Evolutionary conservation across 2,888 invertebrate genomes (phyloP).

Genomic region (Tenthredo distinguenda): DNA sequence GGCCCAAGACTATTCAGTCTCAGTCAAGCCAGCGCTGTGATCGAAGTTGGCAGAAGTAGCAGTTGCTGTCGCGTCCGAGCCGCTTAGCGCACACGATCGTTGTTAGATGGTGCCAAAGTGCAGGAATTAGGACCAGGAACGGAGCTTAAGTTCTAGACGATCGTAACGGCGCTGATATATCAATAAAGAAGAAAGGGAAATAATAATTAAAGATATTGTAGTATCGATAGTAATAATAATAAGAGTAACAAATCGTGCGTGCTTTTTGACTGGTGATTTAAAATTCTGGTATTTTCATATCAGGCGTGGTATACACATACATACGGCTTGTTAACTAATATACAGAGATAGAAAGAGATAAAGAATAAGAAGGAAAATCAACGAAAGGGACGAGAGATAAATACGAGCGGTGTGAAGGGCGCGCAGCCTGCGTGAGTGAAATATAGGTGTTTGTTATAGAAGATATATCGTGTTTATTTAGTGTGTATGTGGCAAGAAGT

Average conservation of each 20-base stretch:
- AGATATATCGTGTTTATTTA: constrained; percentile 30
- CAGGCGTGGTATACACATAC: neutral
- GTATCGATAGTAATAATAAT: neutral
- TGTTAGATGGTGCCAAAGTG: constrained; percentile 55
- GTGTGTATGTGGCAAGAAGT: constrained; percentile 52
- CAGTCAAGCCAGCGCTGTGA: constrained; percentile 75
- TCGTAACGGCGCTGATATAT: constrained; percentile 12
- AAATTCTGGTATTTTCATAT: neutral
- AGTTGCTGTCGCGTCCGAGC: constrained; percentile 62
- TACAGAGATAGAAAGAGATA: neutral
- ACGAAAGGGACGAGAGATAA: neutral
- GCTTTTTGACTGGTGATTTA: neutral
- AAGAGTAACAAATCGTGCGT: neutral
- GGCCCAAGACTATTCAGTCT: constrained; percentile 57
- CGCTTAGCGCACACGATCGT: constrained; percentile 60
- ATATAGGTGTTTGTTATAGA: constrained; percentile 8
- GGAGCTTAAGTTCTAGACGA: constrained; percentile 14
- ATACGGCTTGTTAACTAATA: neutral
- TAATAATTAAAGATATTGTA: neutral
- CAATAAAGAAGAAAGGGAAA: neutral
- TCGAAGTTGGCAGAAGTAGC: constrained; percentile 64
- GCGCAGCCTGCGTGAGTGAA: neutral
- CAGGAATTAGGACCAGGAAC: constrained; percentile 53
- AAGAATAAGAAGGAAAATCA: neutral
- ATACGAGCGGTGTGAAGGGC: neutral